phyloP scores from a whole-genome alignment of 2,797 vertebrate genomes.

The Scleropages formosus region DNA sequence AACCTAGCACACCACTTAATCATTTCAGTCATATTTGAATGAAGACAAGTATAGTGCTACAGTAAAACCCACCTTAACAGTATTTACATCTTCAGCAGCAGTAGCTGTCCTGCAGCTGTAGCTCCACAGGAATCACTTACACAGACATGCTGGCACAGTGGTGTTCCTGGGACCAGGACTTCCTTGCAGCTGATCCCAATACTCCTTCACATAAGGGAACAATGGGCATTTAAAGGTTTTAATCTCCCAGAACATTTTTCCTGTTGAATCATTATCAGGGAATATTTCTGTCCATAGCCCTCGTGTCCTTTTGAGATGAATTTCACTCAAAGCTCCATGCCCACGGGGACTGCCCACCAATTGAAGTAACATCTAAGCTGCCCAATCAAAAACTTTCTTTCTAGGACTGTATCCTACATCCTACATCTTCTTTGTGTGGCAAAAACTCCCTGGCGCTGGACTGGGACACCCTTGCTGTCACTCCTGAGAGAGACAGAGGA shows the following conservation, averaged over 20 bases:
- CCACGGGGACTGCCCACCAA: neutral
- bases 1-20: neutral
- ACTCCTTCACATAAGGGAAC: too few relatives aligned
- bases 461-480: too few relatives aligned
- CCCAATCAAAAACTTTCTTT: neutral
- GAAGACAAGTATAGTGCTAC: neutral
- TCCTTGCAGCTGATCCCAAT: too few relatives aligned
- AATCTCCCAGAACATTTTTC: too few relatives aligned
- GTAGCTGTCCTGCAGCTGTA: too few relatives aligned
- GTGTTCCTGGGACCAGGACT: too few relatives aligned
- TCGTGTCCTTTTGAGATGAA: slow-evolving; percentile 2
- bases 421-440: too few relatives aligned
- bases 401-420: neutral
- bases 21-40: too few relatives aligned
- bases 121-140: neutral
- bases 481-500: too few relatives aligned
- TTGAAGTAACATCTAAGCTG: neutral
- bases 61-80: slow-evolving; percentile 1
- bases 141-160: neutral
- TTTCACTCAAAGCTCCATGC: neutral
- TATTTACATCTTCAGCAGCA: neutral
- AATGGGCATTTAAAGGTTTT: neutral
- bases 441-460: too few relatives aligned
- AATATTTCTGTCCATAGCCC: neutral
- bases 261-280: neutral